Conservation (phyloP, 1,140 invertebrate genomes). For the Zelostemma sp. region DNA sequence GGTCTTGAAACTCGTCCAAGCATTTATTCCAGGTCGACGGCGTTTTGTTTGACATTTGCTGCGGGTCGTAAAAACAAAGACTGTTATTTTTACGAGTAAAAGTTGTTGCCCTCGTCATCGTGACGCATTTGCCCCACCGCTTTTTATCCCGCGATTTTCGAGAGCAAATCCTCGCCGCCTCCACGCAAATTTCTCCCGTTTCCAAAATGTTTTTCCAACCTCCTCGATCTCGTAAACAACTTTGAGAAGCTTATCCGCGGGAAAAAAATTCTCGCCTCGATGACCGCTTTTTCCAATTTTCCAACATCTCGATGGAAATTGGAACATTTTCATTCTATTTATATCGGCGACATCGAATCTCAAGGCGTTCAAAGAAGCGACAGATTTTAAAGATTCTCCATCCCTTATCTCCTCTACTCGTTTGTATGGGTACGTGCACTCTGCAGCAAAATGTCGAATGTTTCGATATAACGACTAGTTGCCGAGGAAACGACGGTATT, state of each 20-base stretch:
- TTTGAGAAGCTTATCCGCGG: no score
- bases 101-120: constrained; percentile 3
- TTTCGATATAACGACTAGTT: constrained; percentile 3
- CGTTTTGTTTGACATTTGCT: constrained; percentile 17
- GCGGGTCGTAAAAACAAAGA: constrained; percentile 16
- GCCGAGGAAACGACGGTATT: constrained; percentile 2
- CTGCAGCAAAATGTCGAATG: neutral
- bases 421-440: neutral
- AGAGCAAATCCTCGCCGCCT: no score
- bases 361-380: neutral
- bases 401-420: no score
- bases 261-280: no score
- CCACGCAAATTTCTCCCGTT: no score
- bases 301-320: neutral
- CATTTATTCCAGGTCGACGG: constrained; percentile 18
- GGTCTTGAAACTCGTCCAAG: constrained; percentile 17
- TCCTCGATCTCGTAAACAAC: no score
- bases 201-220: no score
- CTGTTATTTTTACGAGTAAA: constrained; percentile 12
- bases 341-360: neutral
- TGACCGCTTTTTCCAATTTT: neutral
- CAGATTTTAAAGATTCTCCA: neutral
- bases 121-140: neutral
- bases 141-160: no score
- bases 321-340: neutral